Evolutionary conservation across 2,113 vertebrate species (phyloP), one percentile per base, ranked within the genome.

Genomic region (Campylorhamphus procurvoides): DNA sequence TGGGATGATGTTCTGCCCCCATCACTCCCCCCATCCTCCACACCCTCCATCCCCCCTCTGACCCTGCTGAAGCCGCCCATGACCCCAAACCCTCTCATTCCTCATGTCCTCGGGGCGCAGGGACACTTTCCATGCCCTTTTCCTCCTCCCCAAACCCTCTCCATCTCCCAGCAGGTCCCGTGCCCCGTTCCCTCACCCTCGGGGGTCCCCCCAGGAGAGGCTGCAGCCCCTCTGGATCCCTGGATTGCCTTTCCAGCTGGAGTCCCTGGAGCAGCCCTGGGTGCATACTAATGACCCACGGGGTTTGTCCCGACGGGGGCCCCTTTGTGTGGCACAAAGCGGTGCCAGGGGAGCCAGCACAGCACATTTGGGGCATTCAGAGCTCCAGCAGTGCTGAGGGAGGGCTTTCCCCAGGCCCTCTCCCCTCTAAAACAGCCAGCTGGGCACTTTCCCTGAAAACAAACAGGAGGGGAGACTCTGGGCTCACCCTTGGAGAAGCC

Each of bases 201-300:
- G 42, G 59, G 82, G 68, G n/a, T 63, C 49, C 69, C 53, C 53
- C 50, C 62, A 22, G 87, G 76, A 29, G 31, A 14, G 80, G 11
- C 0, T 25, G 73, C 53, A 8, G 78, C 59, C n/a, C 93, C 67
- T 77, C 46, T 8, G 89, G 84, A 72, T 11, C 66, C 86, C 60
- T 14, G 2, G 59, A n/a, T 73, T 91, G 94, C 84, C 94, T 91
- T 94, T 94, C 60, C 94, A 66, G 82, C 94, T 52, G 89, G 79
- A 95, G 87, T 89, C 91, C n/a, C 79, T 76, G 93, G 83, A 73
- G 93, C n/a, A n/a, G n/a, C n/a, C n/a, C 39, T 40, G 39, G 39
- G 39, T 40, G 39, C 39, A 40, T 40, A 40, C 39, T 40, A 40
- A 40, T 40, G 12, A 40, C 39, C 39, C 39, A 12, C 39, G 12